Conservation (phyloP, 1,140 invertebrate genomes). For the Lanistes nyassanus region DNA sequence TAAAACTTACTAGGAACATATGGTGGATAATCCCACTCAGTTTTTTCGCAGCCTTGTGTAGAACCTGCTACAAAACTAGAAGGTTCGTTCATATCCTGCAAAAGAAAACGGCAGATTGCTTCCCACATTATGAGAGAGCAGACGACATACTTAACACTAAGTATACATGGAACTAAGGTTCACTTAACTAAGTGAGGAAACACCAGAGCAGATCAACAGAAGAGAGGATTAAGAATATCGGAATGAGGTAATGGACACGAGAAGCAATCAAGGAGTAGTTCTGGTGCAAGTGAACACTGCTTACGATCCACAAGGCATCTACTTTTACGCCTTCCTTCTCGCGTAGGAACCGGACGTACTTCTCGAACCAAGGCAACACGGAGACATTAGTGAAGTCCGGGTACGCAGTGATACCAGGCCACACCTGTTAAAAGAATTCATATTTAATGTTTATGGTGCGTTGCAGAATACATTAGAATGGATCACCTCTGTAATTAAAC, state of each 20-base stretch:
- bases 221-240: neutral
- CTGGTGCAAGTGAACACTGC: constrained; percentile 10
- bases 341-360: constrained; percentile 60
- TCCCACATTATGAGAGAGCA: too few relatives aligned
- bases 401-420: constrained; percentile 59
- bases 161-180: too few relatives aligned
- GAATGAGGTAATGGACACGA: too few relatives aligned
- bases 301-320: constrained; percentile 74
- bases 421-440: constrained; percentile 48
- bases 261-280: too few relatives aligned
- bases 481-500: too few relatives aligned
- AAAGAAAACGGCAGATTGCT: neutral
- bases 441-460: too few relatives aligned
- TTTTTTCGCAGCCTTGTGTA: constrained; percentile 68
- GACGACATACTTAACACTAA: too few relatives aligned
- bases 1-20: constrained; percentile 67
- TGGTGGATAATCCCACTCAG: constrained; percentile 69
- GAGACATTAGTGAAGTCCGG: constrained; percentile 63
- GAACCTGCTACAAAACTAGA: constrained; percentile 80
- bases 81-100: constrained; percentile 80
- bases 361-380: constrained; percentile 62
- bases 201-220: too few relatives aligned
- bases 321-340: constrained; percentile 68
- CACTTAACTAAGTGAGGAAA: too few relatives aligned
- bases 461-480: too few relatives aligned